Evolutionary conservation across 2,797 vertebrate genomes (phyloP), one percentile per base, ranked within the genome.

Genomic region (Rhabdophis nuchalis): DNA sequence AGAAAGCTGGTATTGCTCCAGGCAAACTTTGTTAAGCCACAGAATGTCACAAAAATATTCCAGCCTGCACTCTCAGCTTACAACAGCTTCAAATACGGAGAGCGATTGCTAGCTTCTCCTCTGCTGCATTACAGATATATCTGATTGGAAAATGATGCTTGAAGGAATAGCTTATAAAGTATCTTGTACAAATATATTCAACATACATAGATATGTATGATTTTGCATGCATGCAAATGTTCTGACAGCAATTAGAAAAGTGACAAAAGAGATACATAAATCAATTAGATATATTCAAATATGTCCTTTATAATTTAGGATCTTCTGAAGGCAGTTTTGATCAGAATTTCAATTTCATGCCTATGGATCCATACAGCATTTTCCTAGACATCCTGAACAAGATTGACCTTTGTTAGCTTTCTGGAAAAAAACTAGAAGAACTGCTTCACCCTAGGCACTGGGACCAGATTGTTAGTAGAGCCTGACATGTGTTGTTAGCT

Each of bases 131-230:
- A 57, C 13, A 16, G 29, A 54, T 12, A 82, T 82, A 88, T 88
- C 9, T 13, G 2, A 57, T 41, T 23, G 10, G 64, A 58, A 93
- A 52, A 53, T 77, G 60, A 32, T 77, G 61, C 56, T 41, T 46
- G 77, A 89, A 56, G 85, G n/a, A 54, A 50, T 90, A 54, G 85
- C 90, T 50, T 27, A 27, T 0, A 0, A 36, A 27, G 8, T 89
- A 88, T 94, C 87, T 72, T 68, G 53, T 23, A 87, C 11, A 46
- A 57, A 93, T 91, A 91, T 27, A 77, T 82, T 93, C 58, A 41
- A 88, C 89, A 50, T 53, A 56, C 89, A 50, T 56, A 56, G 91
- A 87, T 68, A 27, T 85, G 88, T 82, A 11, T 82, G 87, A 93
- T 92, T 60, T 27, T 91, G 53, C 56, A 89, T 56, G 68, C 20